Evolutionary conservation across 1,140 invertebrate genomes (phyloP).

Genomic region (Drosophila lini): DNA sequence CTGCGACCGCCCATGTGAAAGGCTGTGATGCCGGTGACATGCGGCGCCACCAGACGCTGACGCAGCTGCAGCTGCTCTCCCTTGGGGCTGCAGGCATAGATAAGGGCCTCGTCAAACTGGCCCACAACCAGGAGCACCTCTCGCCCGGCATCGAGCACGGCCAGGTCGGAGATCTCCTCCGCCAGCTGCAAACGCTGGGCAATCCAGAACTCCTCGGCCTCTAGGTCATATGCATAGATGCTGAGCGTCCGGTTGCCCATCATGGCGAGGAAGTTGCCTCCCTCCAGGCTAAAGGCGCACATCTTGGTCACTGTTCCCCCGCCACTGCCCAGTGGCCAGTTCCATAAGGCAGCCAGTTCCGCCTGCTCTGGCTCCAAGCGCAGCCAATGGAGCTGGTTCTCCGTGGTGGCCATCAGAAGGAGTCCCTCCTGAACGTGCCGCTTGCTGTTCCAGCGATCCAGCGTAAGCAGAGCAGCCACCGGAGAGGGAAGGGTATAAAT

Average conservation of each 20-base stretch:
- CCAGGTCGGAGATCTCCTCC: constrained; percentile 40
- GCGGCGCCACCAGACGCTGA: constrained; percentile 43
- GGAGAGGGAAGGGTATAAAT: constrained; percentile 10
- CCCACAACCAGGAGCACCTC: constrained; percentile 72
- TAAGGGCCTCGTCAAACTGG: constrained; percentile 50
- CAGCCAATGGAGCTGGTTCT: constrained; percentile 61
- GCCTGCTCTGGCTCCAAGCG: constrained; percentile 15
- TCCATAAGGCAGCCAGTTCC: constrained; percentile 45
- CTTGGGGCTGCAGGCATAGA: constrained; percentile 54
- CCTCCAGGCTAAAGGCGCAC: constrained; percentile 51
- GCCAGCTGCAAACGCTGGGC: constrained; percentile 65
- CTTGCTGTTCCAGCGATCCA: constrained; percentile 58
- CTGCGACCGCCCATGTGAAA: constrained; percentile 84
- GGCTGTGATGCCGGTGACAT: constrained; percentile 48
- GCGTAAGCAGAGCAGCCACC: constrained; percentile 36
- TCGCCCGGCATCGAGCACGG: constrained; percentile 64
- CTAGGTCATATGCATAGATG: constrained; percentile 68
- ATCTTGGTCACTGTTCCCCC: constrained; percentile 26
- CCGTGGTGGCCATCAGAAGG: constrained; percentile 39
- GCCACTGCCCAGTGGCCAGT: constrained; percentile 54
- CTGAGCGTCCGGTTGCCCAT: constrained; percentile 48
- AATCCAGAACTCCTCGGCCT: constrained; percentile 69
- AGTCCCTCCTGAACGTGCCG: constrained; percentile 54
- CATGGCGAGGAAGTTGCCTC: constrained; percentile 50
- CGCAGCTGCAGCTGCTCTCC: constrained; percentile 53